phyloP scores from a whole-genome alignment of 2,113 vertebrate genomes.

The Gavialis gangeticus region DNA sequence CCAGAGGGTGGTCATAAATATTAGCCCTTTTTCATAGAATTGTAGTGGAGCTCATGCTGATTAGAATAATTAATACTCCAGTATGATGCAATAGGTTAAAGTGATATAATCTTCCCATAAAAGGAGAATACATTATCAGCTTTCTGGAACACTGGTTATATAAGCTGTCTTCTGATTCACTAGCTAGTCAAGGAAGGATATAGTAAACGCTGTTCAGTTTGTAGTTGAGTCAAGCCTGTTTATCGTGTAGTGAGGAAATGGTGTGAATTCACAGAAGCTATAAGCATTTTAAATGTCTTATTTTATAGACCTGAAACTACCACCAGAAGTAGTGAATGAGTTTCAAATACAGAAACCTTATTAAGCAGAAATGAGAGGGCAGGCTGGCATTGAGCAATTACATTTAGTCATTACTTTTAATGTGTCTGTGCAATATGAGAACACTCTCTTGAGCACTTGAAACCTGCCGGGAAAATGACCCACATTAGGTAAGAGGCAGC shows the following conservation, averaged over 20 bases:
- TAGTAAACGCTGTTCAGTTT: not conserved
- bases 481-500: not conserved
- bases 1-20: not conserved
- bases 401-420: not conserved
- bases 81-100: not conserved
- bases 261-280: no score
- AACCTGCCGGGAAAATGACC: not conserved
- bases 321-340: not conserved
- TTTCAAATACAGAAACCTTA: not conserved
- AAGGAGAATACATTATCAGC: not conserved
- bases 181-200: not conserved
- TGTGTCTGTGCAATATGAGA: not conserved
- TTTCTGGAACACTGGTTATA: rapidly evolving
- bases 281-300: not conserved
- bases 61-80: not conserved
- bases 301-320: not conserved
- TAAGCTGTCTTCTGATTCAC: not conserved
- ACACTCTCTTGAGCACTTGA: not conserved
- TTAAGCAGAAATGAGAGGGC: not conserved
- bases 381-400: not conserved
- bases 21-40: not conserved
- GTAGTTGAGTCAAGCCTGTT: not conserved
- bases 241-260: not conserved
- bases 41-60: not conserved
- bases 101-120: not conserved